Evolutionary conservation across 2,888 invertebrate species (phyloP), one percentile per base, ranked within the genome.

Genomic region (Byasa hedistus): DNA sequence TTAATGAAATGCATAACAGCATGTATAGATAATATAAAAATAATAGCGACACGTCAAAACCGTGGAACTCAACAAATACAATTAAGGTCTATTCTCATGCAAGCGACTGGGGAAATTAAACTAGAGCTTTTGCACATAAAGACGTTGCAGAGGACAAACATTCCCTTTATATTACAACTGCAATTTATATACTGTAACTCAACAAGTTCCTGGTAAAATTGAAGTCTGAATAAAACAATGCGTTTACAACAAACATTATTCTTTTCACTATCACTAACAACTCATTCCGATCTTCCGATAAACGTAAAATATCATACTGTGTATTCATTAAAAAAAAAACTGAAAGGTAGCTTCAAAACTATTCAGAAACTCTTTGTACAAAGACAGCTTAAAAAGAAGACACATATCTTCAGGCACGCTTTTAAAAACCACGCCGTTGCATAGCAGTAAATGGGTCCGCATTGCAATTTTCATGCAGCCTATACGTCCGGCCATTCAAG

Each of bases 391-490:
- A 17, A 21, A 58, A 57, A 54, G 51, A 24, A 58, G 58, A 36
- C 21, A 52, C 64, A 64, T 64, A 27, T 58, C 54, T 44, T 19
- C 12, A 32, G 63, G 39, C 52, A 51, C 58, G 68, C 62, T 54
- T 62, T 59, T 48, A 56, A 58, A 62, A 55, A 21, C 62, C 27
- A 44, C 17, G 58, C 39, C 22, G 22, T 51, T 55, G 54, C 12
- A 60, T 39, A 54, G 36, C 32, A 23, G 22, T 61, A 57, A 66
- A 66, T 66, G 52, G 24, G 56, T 32, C 24, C 21, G 21, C 57
- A 17, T 39, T 62, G 66, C 57, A 61, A 66, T 66, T 57, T 66
- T 62, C 57, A n/a, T 57, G 19, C 51, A 54, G 22, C 21, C 39
- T 22, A 36, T 65, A 36, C 24, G 27, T 54, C 57, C 54, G 57